A percentile compares a stretch with the other conserved stretches of the same genome.
Conservation (phyloP, 2,797 vertebrate genomes). For the Emydoidea blandingii region DNA sequence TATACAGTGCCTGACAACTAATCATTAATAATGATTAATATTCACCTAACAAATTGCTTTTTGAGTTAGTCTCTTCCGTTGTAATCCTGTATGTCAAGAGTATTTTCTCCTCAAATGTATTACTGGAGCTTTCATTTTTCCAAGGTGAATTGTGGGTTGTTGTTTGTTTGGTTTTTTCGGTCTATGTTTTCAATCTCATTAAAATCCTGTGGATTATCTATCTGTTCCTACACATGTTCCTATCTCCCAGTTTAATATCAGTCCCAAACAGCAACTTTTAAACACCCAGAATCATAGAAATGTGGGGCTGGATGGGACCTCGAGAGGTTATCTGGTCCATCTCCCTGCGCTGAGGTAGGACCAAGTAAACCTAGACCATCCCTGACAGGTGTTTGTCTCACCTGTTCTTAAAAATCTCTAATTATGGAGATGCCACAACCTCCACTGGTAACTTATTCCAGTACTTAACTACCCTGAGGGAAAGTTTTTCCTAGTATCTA, state of each 20-base stretch:
- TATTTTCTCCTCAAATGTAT: background rate
- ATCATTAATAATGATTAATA: background rate
- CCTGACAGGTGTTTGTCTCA: background rate
- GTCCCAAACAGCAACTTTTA: background rate
- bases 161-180: background rate
- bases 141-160: background rate
- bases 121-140: background rate
- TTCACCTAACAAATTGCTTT: conserved; percentile 13
- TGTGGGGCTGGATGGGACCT: background rate
- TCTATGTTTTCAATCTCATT: background rate
- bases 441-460: background rate
- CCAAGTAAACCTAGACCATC: background rate
- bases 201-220: background rate
- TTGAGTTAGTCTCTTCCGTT: background rate
- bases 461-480: background rate
- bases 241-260: background rate
- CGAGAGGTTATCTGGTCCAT: too few species aligned
- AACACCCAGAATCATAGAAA: background rate
- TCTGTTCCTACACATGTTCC: background rate
- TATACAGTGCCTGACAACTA: background rate
- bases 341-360: background rate
- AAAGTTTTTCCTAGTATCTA: background rate
- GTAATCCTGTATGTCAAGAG: background rate
- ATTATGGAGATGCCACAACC: background rate
- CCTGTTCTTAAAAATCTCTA: background rate